Base-by-base conservation (phyloP, 2,113 vertebrate species). In the Pelvicachromis taeniatus region DNA sequence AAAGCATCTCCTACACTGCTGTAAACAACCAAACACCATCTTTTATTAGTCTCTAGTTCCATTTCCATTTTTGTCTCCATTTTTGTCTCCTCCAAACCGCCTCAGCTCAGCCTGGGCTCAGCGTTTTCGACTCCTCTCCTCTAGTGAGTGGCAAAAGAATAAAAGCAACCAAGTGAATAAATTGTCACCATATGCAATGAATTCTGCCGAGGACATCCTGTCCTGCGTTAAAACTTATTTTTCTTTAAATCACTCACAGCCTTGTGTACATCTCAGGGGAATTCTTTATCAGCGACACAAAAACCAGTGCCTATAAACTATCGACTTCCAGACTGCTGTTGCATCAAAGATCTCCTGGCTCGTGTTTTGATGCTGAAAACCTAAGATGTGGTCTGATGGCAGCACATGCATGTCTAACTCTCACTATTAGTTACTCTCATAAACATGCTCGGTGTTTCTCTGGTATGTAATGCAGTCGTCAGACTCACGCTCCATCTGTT, bases 381-480 rank as follows among this genome's bases (percentile, higher is more conserved):
- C 68, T 94, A 84, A 92, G 91, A 95, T 95, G 93, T 94, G 93
- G 93, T 86, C 35, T 73, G 53, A 85, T 59, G 75, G 81, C 79
- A 17, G 87, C 89, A 75, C 65, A 65, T 84, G 87, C 77, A 63
- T 8, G 13, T 83, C 81, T 77, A 87, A 94, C 91, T 95, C 90
- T 94, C 92, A 93, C 93, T 95, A 48, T 93, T 90, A 82, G 81
- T 78, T 53, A 40, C 38, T 16, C 87, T 81, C 78, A 91, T 93
- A 91, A 92, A 92, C 81, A 92, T 68, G 82, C 80, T 59, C 84
- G 29, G 77, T 78, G 88, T 87, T 85, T 85, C 80, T 83, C 86
- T 93, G 87, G 89, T 86, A 90, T 92, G 88, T 83, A 38, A 9
- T 89, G 87, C 8, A 81, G 85, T 89, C 54, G 31, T 90, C 75